phyloP scores from a whole-genome alignment of 2,113 vertebrate species.

The Balaeniceps rex region DNA sequence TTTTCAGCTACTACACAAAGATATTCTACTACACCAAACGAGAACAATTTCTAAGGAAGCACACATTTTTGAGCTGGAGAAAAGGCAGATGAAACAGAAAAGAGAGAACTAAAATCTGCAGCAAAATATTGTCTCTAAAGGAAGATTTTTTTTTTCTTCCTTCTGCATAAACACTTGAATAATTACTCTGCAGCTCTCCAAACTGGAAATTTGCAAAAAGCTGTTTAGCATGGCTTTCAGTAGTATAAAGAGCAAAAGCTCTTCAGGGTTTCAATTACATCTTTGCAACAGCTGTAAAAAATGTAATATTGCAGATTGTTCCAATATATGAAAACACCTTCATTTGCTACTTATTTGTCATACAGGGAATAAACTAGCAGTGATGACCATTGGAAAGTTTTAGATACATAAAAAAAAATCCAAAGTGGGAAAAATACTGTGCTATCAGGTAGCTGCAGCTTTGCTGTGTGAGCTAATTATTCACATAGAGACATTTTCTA shows the following conservation, averaged over 20 bases:
- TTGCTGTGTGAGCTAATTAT: background rate
- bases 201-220: background rate
- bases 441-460: slow-evolving; percentile 18
- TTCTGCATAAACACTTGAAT: background rate
- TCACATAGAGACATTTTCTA: background rate
- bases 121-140: background rate
- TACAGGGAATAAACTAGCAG: background rate
- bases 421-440: background rate
- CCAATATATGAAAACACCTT: slow-evolving; percentile 4
- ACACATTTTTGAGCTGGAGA: background rate
- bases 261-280: slow-evolving; percentile 20
- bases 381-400: background rate
- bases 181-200: background rate
- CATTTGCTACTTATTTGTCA: background rate
- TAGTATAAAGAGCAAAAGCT: background rate
- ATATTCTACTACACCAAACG: background rate
- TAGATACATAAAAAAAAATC: background rate
- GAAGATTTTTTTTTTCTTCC: background rate
- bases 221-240: background rate
- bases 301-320: background rate
- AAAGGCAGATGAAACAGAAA: background rate
- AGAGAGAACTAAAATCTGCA: background rate
- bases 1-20: background rate
- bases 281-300: slow-evolving; percentile 31
- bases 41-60: background rate